Base-by-base conservation (phyloP, 2,888 invertebrate species). In the Pyrrhia umbra region DNA sequence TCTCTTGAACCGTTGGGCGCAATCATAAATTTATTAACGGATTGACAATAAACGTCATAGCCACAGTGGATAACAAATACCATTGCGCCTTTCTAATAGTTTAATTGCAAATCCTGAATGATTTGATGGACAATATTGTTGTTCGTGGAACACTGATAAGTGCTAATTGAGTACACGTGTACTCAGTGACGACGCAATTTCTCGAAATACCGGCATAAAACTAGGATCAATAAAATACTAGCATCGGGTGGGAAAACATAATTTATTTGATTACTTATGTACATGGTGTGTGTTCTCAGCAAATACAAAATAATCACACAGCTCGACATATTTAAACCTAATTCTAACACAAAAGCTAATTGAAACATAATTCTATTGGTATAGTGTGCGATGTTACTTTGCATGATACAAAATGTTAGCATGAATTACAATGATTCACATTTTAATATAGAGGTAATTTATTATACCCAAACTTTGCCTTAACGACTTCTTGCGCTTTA, bases 201-300 rank as follows among this genome's bases (percentile, higher is more conserved):
- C 30, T 57, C 1, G 45, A 46, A 43, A 51, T 18, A 52, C 27
- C 15, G 40, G 49, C 52, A 42, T 45, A 39, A 21, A 42, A 62
- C 20, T 37, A 40, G 52, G 40, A 59, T 20, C 23, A 75, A 68
- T 13, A 68, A 60, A 78, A 69, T 60, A 58, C 34, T 55, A 37
- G 52, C 42, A 18, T 75, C 85, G 76, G 90, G 92, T 93, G 93
- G 89, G 89, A 90, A 92, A 94, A 92, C 91, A 92, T 88, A 89
- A 87, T 92, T 93, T 93, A 93, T 90, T 93, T 89, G 56, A 85
- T 86, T 87, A 88, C 77, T 85, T 92, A 93, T 92, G 86, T 93
- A 94, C 94, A 94, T 91, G 85, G 84, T 88, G 88, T 88, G 87
- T 89, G 87, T 88, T 85, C 78, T 81, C 81, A 89, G 88, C 89